These are phyloP conservation scores for Lampropteryx suffumata DNA, from an alignment of 2,888 invertebrate genomes.

Conservation along the genomic window DNA sequence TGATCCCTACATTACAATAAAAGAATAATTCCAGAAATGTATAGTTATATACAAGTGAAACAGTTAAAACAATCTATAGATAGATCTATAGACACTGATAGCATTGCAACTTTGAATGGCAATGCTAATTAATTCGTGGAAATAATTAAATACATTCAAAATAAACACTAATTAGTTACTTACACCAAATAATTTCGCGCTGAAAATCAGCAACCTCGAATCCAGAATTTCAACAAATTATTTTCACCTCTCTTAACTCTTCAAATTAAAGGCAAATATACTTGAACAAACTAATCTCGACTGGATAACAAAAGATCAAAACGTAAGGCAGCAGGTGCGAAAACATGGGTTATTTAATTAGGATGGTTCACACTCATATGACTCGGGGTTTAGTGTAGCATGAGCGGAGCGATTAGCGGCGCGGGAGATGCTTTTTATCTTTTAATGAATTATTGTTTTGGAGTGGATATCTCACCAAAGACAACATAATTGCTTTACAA, in stretches of 20 bases:
- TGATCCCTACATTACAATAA: too few species aligned
- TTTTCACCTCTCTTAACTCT: background rate
- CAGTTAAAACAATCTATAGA: too few species aligned
- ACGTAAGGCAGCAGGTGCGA: conserved; percentile 30
- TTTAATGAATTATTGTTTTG: too few species aligned
- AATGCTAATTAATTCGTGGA: too few species aligned
- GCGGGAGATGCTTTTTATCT: background rate
- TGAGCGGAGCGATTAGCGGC: conserved; percentile 7
- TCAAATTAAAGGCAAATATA: conserved; percentile 10
- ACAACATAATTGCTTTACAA: too few species aligned
- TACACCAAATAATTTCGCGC: background rate
- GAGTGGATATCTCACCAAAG: too few species aligned
- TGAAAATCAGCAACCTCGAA: background rate
- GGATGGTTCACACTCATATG: conserved; percentile 22
- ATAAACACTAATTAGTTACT: too few species aligned
- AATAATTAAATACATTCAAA: too few species aligned
- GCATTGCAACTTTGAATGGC: too few species aligned
- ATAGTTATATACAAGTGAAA: too few species aligned
- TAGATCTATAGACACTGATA: too few species aligned
- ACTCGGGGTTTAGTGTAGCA: background rate
- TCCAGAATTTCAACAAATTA: conserved; percentile 1
- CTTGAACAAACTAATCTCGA: conserved; percentile 26
- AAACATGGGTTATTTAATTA: conserved; percentile 37
- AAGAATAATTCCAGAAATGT: too few species aligned
- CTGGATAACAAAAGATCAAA: conserved; percentile 33